Conservation (phyloP, 2,113 vertebrate genomes). For the Motacilla alba region DNA sequence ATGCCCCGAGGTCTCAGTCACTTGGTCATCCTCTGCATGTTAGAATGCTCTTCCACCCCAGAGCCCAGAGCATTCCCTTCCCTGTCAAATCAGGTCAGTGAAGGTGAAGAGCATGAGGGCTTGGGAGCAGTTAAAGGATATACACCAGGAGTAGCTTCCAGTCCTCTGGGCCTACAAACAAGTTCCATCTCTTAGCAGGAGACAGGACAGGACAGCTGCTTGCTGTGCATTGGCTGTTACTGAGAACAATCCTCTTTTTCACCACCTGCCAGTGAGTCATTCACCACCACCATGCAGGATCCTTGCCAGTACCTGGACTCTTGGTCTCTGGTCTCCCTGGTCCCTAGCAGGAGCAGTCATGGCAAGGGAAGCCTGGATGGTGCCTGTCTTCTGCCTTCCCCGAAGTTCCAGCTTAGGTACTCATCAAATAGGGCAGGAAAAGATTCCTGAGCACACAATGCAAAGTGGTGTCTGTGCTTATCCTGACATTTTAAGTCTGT, state of each 20-base stretch:
- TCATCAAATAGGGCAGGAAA: neutral
- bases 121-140: neutral
- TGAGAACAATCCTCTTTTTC: neutral
- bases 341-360: neutral
- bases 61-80: neutral
- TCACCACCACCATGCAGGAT: neutral
- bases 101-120: neutral
- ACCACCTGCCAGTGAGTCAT: accelerated
- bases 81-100: neutral
- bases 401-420: neutral
- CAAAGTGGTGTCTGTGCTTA: neutral
- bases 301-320: neutral
- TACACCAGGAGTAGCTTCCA: neutral
- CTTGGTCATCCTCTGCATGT: neutral
- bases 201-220: neutral
- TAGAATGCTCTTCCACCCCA: neutral
- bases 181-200: neutral
- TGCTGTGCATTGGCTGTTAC: neutral
- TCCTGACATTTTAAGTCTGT: neutral
- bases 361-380: neutral
- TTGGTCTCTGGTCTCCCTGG: neutral
- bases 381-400: neutral
- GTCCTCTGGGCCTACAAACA: neutral
- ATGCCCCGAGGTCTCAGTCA: accelerated
- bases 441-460: neutral